Conservation (phyloP, 1,140 invertebrate genomes). For the Drosophila melanica region DNA sequence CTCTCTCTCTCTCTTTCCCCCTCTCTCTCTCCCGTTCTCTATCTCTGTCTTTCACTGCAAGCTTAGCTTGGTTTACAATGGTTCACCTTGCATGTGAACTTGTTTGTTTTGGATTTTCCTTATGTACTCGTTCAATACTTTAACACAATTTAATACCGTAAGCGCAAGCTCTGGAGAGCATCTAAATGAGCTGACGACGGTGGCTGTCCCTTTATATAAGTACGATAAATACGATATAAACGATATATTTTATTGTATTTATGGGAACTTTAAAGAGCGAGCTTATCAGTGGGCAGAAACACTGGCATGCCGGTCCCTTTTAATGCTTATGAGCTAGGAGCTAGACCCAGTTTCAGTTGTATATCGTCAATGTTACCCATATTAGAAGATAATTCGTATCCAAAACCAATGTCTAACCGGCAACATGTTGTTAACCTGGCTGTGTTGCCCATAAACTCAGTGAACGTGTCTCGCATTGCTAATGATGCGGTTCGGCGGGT, state of each 20-base stretch:
- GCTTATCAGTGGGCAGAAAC: constrained; percentile 37
- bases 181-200: constrained; percentile 8
- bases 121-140: constrained; percentile 7
- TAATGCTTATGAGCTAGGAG: constrained; percentile 56
- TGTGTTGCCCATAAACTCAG: constrained; percentile 24
- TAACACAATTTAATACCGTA: constrained; percentile 4
- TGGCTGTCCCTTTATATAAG: constrained; percentile 39
- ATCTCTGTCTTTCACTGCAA: neutral
- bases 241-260: constrained; percentile 4
- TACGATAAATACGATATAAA: constrained; percentile 21
- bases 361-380: constrained; percentile 25
- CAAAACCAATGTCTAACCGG: constrained; percentile 6
- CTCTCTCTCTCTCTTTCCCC: neutral
- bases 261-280: constrained; percentile 1
- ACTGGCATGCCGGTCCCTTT: constrained; percentile 60
- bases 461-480: constrained; percentile 62
- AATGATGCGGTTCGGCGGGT: constrained; percentile 68
- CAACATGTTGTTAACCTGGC: constrained; percentile 23
- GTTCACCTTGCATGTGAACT: constrained; percentile 56
- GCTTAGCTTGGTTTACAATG: constrained; percentile 30
- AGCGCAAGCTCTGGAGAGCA: constrained; percentile 28
- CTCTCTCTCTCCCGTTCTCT: neutral
- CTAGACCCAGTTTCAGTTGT: constrained; percentile 48
- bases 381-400: constrained; percentile 19
- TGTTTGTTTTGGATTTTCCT: constrained; percentile 56